Evolutionary conservation across 1,140 invertebrate genomes (phyloP), one percentile per base, ranked within the genome.

Genomic region (Drosophila paulistorum): DNA sequence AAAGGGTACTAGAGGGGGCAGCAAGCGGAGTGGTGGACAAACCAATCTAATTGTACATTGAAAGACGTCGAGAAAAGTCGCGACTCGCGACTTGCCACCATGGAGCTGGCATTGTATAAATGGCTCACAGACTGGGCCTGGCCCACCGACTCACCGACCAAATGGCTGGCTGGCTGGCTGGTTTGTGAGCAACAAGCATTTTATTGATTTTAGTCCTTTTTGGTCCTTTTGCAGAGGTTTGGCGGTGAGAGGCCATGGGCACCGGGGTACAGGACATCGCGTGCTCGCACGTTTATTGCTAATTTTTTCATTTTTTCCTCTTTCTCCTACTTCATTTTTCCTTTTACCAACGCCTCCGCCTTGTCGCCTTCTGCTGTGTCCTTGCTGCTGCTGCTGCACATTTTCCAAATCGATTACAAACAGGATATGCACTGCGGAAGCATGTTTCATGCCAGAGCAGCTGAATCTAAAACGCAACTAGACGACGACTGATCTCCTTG

Each of bases 381-480:
- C 77, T 70, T 68, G 83, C 79, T 86, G 30, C 26, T 26, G 26
- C 30, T 30, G 30, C 30, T 30, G 85, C 84, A 79, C 81, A 90
- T 90, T 89, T 89, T 90, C 63, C 74, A 89, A 89, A 89, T 89
- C 84, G 84, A 89, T 89, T 89, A 90, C 85, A 90, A 84, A 90
- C 85, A 84, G 84, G 84, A 89, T 89, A 89, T 89, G 84, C 84
- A 79, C 64, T 90, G 81, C 80, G 85, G 85, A 87, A 87, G 77
- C 72, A 70, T 75, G 73, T 80, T 89, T 87, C 71, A 82, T 87
- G 70, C 54, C 65, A 65, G 71, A 65, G 77, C 42, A 45, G n/a
- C 14, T 30, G 10, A 6, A n/a, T 39, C 37, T 39, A 13, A 39
- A 39, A 62, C 37, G 59, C 60, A 65, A 51, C 48, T 55, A n/a